Conservation (phyloP, 2,113 vertebrate genomes). For the Vimba vimba region DNA sequence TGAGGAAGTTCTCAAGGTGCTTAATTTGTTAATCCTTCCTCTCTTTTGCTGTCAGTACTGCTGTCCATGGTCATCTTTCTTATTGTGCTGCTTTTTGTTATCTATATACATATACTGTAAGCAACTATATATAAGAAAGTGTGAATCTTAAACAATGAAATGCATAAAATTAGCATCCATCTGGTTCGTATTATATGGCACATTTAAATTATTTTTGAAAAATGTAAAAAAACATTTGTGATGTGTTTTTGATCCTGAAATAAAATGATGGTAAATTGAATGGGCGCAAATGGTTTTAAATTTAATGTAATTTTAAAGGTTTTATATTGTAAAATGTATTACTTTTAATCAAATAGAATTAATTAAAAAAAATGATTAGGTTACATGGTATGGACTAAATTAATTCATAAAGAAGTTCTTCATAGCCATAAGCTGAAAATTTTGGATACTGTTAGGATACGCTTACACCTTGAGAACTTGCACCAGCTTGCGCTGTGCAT, state of each 20-base stretch:
- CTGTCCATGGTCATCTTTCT: background rate
- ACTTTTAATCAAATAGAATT: background rate
- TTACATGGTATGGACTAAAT: background rate
- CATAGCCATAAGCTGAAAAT: background rate
- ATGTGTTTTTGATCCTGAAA: background rate
- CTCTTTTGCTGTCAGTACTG: background rate
- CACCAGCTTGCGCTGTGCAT: background rate
- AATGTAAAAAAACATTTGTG: background rate
- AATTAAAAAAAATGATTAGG: background rate
- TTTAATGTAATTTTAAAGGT: background rate
- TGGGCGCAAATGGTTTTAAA: background rate
- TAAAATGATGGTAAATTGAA: background rate
- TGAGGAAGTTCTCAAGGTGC: conserved; percentile 4
- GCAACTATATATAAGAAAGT: background rate
- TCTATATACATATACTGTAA: background rate
- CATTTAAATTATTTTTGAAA: background rate
- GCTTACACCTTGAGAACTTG: background rate
- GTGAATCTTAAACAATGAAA: background rate
- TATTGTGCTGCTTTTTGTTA: background rate
- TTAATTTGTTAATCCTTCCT: background rate
- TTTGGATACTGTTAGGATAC: background rate
- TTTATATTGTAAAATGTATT: background rate
- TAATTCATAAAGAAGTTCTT: background rate
- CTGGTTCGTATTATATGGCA: background rate
- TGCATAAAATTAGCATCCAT: background rate